Percentiles rank a stretch among this genome's conserved stretches.
Conservation (phyloP, 2,797 vertebrate genomes). For the Ambastaia sidthimunki region DNA sequence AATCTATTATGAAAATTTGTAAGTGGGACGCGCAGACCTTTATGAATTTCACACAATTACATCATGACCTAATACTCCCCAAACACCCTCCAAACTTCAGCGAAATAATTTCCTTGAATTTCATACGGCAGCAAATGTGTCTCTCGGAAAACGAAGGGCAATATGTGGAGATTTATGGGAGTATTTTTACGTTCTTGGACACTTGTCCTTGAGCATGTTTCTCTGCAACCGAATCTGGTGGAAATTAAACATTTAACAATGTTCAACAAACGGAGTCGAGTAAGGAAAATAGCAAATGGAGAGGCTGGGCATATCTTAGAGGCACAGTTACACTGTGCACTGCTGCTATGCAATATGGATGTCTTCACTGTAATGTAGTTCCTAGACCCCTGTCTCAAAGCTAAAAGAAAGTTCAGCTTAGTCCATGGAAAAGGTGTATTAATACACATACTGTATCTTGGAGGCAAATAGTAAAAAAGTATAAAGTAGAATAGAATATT, state of each 20-base stretch:
- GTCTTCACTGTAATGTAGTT: conserved; percentile 55
- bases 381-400: conserved; percentile 43
- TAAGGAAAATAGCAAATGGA: conserved; percentile 56
- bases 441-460: conserved; percentile 43
- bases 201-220: conserved; percentile 58
- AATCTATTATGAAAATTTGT: conserved; percentile 48
- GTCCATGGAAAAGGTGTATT: conserved; percentile 44
- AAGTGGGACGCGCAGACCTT: conserved; percentile 51
- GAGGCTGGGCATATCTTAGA: conserved; percentile 50
- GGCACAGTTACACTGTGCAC: conserved; percentile 52
- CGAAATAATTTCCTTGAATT: conserved; percentile 57
- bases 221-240: conserved; percentile 45
- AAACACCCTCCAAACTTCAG: conserved; percentile 41
- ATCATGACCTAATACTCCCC: conserved; percentile 58
- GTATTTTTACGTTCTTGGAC: conserved; percentile 49
- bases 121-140: conserved; percentile 32
- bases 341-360: conserved; percentile 52
- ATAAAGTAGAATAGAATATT: conserved; percentile 36
- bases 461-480: conserved; percentile 41
- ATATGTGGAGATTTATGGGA: conserved; percentile 46
- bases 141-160: conserved; percentile 39
- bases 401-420: conserved; percentile 46
- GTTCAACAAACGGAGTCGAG: conserved; percentile 47
- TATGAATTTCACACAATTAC: conserved; percentile 63
- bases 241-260: conserved; percentile 62